Base-by-base conservation (phyloP, 2,888 invertebrate species). In the Diarsia rubi region DNA sequence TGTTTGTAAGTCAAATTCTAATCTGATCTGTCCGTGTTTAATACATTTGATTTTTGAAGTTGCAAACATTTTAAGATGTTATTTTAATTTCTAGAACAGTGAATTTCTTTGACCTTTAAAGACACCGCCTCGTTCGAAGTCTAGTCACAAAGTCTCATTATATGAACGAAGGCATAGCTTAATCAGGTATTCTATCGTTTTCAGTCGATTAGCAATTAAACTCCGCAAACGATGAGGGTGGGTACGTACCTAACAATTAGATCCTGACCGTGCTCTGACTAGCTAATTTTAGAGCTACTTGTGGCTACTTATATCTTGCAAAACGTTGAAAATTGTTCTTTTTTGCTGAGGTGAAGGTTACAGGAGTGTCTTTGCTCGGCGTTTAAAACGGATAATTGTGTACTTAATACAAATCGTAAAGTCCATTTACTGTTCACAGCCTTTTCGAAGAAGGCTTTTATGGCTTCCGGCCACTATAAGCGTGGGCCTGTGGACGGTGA, bases 181-280 rank as follows among this genome's bases (percentile, higher is more conserved):
- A 85, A 92, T 92, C 89, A 86, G 74, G 88, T 85, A 89, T 92
- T 86, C 89, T 76, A 89, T 89, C 88, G 89, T 87, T 87, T 79
- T 71, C 86, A 85, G 85, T 85, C 90, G 90, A 92, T 91, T 90
- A 92, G 89, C 90, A 91, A 92, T 92, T 92, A 91, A 90, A 92
- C 88, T 88, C 85, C 69, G 63, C 72, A 81, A 70, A 70, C 81
- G 84, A 88, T 84, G 88, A 87, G 88, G 90, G 88, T 88, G 78
- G 81, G 80, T 69, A 78, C 83, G 70, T 78, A 82, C 84, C 84
- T 85, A 86, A 84, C 84, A 87, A 88, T 88, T 81, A 82, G 85
- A 84, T 84, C 69, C 71, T 67, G 52, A 24, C 54, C 87, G 86
- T 84, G 89, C 42, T 54, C 69, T 19, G 89, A 86, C 73, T 90